Evolutionary conservation across 2,888 invertebrate genomes (phyloP), one percentile per base, ranked within the genome.

Genomic region (Macrophya alboannulata): DNA sequence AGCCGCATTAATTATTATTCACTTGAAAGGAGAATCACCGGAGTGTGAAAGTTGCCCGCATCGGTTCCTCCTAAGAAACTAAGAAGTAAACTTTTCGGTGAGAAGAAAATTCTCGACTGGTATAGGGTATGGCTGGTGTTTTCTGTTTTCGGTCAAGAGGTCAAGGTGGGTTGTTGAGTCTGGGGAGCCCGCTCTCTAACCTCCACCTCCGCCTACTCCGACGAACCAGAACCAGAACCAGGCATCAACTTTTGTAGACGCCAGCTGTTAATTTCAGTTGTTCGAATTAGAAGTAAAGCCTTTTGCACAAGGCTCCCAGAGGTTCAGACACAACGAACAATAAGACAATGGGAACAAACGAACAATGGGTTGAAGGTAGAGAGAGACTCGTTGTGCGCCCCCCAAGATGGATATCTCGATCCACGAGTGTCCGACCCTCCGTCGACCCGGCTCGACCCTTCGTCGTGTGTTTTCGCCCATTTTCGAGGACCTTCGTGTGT

Each of bases 331-430:
- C 86, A 87, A 86, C 86, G 89, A 90, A 92, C 91, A 92, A 91
- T 92, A 90, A 91, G 91, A 91, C 91, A 91, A 91, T 91, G 87
- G 89, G 91, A 90, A 91, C 91, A 89, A 91, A 90, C 90, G 90
- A 90, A 91, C 90, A 91, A 91, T 91, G 90, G 89, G 48, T 83
- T 40, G 31, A 31, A 43, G 81, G 59, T 25, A 12, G 77, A 55
- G 25, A n/a, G 77, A 51, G 51, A 43, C 55, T 59, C 79, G 51
- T 55, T 31, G 15, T 43, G n/a, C 81, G 12, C 81, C 25, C 62
- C 12, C 62, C 59, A 62, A 81, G 81, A 81, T 81, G 81, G 81
- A 81, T 81, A 81, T 81, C 59, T 62, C 51, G 74, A 48, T 48
- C 31, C 77, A 51, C 77, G 25, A 55, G 51, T 55, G 77, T 77